phyloP scores from a whole-genome alignment of 2,113 vertebrate species.

The Stercorarius parasiticus region DNA sequence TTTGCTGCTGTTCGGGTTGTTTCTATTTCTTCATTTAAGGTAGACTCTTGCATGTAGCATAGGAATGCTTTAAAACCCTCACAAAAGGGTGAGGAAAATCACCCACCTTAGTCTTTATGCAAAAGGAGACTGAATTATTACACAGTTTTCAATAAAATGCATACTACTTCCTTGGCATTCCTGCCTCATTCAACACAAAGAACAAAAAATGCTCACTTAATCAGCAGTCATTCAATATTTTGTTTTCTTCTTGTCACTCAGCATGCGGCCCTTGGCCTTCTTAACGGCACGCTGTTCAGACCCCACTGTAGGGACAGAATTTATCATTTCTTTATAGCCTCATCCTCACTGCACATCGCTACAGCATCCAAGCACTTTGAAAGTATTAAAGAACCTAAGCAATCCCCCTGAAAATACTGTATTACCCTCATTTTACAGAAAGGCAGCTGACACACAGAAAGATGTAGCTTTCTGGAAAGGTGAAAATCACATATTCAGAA shows the following conservation, averaged over 20 bases:
- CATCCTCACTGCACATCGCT: not conserved
- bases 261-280: not conserved
- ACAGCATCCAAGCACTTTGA: not conserved
- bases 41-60: not conserved
- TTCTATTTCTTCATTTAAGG: not conserved
- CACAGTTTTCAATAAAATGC: not conserved
- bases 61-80: not conserved
- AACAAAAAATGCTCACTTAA: not conserved
- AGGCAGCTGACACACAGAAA: not conserved
- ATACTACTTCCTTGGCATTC: not conserved
- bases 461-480: not conserved
- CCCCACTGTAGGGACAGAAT: not conserved
- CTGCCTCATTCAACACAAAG: not conserved
- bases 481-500: not conserved
- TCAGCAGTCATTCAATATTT: not conserved
- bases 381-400: not conserved
- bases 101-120: not conserved
- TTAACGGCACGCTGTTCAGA: fast-evolving
- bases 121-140: not conserved
- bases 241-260: not conserved
- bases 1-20: not conserved
- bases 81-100: not conserved
- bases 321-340: not conserved
- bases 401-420: not conserved
- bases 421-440: not conserved